Conservation (phyloP, 2,888 invertebrate species). For the Hypercompe scribonia region DNA sequence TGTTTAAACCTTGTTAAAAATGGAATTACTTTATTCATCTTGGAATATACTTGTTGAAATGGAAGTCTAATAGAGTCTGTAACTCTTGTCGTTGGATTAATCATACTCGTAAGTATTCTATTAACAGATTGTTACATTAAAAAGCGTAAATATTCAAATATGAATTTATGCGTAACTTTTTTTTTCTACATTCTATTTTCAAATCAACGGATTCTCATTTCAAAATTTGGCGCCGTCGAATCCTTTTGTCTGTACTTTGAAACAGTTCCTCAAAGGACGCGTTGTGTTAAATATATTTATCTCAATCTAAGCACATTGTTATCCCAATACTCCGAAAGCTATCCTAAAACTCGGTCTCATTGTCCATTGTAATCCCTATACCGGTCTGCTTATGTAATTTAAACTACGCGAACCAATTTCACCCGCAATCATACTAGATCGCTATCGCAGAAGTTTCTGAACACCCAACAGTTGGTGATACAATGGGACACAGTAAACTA, state of each 20-base stretch:
- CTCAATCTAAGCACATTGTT: neutral
- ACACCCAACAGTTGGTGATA: slow-evolving; percentile 47
- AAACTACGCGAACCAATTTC: slow-evolving; percentile 47
- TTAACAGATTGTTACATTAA: slow-evolving; percentile 22
- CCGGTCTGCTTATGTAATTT: slow-evolving; percentile 30
- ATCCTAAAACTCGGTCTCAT: slow-evolving; percentile 9
- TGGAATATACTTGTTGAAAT: neutral
- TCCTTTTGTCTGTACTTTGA: neutral
- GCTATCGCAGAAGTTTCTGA: slow-evolving; percentile 47
- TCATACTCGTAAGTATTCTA: slow-evolving; percentile 20
- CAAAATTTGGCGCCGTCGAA: neutral
- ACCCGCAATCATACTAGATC: slow-evolving; percentile 48
- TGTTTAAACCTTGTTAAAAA: neutral
- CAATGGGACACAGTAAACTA: slow-evolving; percentile 57
- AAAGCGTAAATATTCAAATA: neutral
- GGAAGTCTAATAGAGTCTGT: neutral
- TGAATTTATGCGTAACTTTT: neutral
- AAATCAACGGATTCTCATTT: neutral
- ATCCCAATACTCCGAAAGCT: neutral
- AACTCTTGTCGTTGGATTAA: slow-evolving; percentile 17
- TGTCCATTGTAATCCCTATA: slow-evolving; percentile 10
- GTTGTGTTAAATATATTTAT: neutral
- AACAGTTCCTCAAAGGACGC: neutral
- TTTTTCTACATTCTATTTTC: neutral
- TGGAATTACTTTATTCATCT: neutral